Conservation (phyloP, 2,113 vertebrate species). For the Thermophis baileyi region DNA sequence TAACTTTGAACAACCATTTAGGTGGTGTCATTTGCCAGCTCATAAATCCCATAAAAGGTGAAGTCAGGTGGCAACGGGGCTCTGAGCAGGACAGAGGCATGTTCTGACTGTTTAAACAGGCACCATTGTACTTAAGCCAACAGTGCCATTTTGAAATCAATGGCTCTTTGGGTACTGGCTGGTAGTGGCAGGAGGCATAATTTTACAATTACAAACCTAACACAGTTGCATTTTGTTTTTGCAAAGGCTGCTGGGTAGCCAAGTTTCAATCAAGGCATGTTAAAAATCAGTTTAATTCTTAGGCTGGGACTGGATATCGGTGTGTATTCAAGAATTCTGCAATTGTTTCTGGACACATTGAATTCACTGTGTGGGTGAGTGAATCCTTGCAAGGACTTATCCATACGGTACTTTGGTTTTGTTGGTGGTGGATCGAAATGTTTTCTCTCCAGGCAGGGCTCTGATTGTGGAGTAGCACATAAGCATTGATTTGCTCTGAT, state of each 20-base stretch:
- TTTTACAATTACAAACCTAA: not conserved
- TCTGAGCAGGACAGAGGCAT: not conserved
- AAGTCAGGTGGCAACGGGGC: not conserved
- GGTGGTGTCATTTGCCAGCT: slow-evolving; percentile 22
- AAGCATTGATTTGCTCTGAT: not conserved
- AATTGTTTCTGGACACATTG: not conserved
- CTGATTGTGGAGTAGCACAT: not conserved
- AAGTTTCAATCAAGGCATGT: not conserved
- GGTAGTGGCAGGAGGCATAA: not conserved
- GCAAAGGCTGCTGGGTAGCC: not conserved
- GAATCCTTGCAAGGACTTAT: not conserved
- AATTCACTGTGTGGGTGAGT: not conserved
- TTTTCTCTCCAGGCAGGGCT: not conserved
- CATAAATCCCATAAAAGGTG: slow-evolving; percentile 13
- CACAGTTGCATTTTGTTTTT: not conserved
- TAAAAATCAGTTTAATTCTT: not conserved
- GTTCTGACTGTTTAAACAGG: not conserved
- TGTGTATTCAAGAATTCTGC: not conserved
- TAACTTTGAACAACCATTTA: slow-evolving; percentile 18
- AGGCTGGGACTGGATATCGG: not conserved
- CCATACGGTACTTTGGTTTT: not conserved
- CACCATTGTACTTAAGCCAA: not conserved
- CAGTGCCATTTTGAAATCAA: not conserved
- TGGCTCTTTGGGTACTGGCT: not conserved
- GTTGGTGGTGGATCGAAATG: not conserved